Conservation (phyloP, 2,113 vertebrate species). For the Neotoma lepida region DNA sequence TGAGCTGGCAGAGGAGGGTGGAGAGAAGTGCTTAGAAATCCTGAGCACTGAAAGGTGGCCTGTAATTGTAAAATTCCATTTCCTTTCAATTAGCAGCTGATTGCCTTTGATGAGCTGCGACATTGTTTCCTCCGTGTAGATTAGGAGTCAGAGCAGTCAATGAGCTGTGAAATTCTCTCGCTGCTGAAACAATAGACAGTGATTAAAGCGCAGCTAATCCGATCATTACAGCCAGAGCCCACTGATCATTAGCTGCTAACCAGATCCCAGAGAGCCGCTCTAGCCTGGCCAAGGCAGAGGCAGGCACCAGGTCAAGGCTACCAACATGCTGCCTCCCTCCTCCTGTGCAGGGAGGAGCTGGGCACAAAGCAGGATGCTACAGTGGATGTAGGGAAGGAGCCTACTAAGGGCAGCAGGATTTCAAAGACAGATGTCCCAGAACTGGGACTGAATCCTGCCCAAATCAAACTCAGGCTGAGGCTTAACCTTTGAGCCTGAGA, state of each 20-base stretch:
- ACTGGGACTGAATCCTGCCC: neutral
- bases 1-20: slow-evolving; percentile 74
- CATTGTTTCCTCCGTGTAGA: slow-evolving; percentile 82
- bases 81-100: slow-evolving; percentile 85
- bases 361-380: neutral
- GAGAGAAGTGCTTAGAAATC: slow-evolving; percentile 77
- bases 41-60: slow-evolving; percentile 81
- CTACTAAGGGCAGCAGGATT: slow-evolving; percentile 10
- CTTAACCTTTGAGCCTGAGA: slow-evolving; percentile 49
- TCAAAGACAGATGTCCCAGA: slow-evolving; percentile 4
- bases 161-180: slow-evolving; percentile 83
- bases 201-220: slow-evolving; percentile 80
- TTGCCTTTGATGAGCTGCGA: slow-evolving; percentile 84
- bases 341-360: neutral
- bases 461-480: neutral
- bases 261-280: slow-evolving; percentile 70
- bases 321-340: neutral
- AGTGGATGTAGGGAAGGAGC: neutral
- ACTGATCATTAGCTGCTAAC: slow-evolving; percentile 80
- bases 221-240: slow-evolving; percentile 80
- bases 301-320: slow-evolving; percentile 65
- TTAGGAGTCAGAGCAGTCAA: slow-evolving; percentile 83
- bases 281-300: slow-evolving; percentile 52
- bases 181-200: slow-evolving; percentile 83
- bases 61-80: slow-evolving; percentile 83